phyloP scores from a whole-genome alignment of 2,888 invertebrate genomes.

The Antheraea yamamai region DNA sequence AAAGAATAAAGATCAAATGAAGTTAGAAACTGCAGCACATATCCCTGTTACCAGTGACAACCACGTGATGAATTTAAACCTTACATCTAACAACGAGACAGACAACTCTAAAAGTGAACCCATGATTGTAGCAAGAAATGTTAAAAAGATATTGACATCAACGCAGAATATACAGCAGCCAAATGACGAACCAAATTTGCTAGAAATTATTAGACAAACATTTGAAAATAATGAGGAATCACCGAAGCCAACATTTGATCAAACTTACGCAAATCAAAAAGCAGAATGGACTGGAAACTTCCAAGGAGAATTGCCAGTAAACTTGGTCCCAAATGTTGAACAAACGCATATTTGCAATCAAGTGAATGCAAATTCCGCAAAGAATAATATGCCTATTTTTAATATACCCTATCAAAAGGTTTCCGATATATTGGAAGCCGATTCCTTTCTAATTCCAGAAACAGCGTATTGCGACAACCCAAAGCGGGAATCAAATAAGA shows the following conservation, averaged over 20 bases:
- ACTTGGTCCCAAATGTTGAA: background rate
- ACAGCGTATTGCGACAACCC: conserved; percentile 24
- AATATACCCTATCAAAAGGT: conserved; percentile 53
- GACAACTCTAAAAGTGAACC: background rate
- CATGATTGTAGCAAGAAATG: background rate
- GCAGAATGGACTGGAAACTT: background rate
- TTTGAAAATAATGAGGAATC: conserved; percentile 15
- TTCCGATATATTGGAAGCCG: conserved; percentile 48
- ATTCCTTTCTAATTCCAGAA: conserved; percentile 31
- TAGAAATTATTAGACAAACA: conserved; percentile 8
- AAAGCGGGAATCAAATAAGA: conserved; percentile 30
- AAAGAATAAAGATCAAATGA: background rate
- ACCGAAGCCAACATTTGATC: background rate
- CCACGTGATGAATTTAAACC: background rate
- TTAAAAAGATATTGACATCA: background rate
- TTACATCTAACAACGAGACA: background rate
- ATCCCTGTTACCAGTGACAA: background rate
- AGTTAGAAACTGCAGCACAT: background rate
- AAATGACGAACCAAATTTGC: background rate
- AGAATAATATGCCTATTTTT: conserved; percentile 29
- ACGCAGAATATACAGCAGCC: background rate
- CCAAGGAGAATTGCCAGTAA: background rate
- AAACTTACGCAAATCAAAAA: background rate
- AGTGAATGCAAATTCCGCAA: conserved; percentile 12
- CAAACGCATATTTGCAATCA: background rate